These are phyloP conservation scores for Campoplex capitator DNA, from an alignment of 2,888 invertebrate species.

Conservation along the genomic window DNA sequence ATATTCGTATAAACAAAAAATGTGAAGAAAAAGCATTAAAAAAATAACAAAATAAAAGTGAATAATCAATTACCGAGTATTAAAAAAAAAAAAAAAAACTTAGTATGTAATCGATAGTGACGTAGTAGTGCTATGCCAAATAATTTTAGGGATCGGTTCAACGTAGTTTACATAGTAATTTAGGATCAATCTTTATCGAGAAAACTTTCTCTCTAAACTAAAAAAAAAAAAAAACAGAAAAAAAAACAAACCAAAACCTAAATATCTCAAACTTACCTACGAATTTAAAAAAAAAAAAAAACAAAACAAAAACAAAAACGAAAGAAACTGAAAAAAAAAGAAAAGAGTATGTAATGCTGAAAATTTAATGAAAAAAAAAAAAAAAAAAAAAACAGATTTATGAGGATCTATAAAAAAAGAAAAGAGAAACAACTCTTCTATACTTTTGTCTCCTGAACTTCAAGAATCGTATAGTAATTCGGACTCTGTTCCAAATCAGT, in stretches of 20 bases:
- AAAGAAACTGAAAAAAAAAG: conserved; percentile 36
- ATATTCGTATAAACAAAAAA: conserved; percentile 81
- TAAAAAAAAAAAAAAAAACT: conserved; percentile 69
- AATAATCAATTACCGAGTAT: conserved; percentile 81
- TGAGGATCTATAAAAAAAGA: conserved; percentile 68
- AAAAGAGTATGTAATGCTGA: conserved; percentile 53
- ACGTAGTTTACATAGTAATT: conserved; percentile 79
- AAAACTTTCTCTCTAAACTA: conserved; percentile 83
- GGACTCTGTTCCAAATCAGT: conserved; percentile 64
- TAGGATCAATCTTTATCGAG: conserved; percentile 82
- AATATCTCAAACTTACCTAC: conserved; percentile 78
- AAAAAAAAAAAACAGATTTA: conserved; percentile 32
- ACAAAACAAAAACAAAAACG: conserved; percentile 65
- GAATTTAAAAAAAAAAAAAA: conserved; percentile 71
- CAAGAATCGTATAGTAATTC: conserved; percentile 69
- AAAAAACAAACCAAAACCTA: conserved; percentile 70
- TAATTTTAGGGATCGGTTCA: conserved; percentile 80
- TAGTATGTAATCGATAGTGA: conserved; percentile 81
- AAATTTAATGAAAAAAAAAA: conserved; percentile 34
- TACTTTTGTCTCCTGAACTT: conserved; percentile 75
- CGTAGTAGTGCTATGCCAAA: conserved; percentile 80
- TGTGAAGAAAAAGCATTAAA: conserved; percentile 74
- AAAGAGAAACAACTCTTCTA: conserved; percentile 67
- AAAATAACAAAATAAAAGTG: conserved; percentile 66
- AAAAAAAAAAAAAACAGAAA: conserved; percentile 65